A percentile compares a stretch with the other conserved stretches of the same genome.
phyloP scores from a whole-genome alignment of 2,113 vertebrate genomes.

The Casuarius casuarius region DNA sequence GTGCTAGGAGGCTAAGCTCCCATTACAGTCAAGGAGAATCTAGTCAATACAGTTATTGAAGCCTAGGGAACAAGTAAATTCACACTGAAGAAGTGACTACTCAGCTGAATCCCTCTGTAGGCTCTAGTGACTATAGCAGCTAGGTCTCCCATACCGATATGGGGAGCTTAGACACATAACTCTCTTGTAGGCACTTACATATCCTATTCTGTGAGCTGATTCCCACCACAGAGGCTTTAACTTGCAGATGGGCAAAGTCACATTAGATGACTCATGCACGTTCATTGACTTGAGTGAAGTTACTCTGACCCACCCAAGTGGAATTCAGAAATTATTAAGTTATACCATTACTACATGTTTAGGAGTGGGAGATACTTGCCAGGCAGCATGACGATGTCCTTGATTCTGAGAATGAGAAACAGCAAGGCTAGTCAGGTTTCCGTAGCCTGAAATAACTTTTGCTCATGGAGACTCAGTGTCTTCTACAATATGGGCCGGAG shows the following conservation, averaged over 20 bases:
- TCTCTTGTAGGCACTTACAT: not conserved
- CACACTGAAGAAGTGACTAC: not conserved
- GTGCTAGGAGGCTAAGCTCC: not conserved
- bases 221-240: not conserved
- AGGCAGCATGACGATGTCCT: not conserved
- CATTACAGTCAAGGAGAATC: not conserved
- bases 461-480: not conserved
- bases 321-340: not conserved
- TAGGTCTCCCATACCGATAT: not conserved
- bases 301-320: not conserved
- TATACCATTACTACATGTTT: not conserved
- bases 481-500: not conserved
- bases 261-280: fast-evolving
- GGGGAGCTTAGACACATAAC: not conserved
- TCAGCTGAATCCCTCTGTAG: not conserved
- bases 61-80: not conserved
- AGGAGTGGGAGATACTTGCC: not conserved
- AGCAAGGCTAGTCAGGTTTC: not conserved
- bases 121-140: not conserved
- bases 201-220: not conserved
- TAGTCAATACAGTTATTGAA: not conserved
- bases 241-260: not conserved
- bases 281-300: not conserved
- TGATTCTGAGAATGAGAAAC: not conserved
- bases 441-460: not conserved